Conservation (phyloP, 1,140 invertebrate genomes). For the Antheraea pernyi region DNA sequence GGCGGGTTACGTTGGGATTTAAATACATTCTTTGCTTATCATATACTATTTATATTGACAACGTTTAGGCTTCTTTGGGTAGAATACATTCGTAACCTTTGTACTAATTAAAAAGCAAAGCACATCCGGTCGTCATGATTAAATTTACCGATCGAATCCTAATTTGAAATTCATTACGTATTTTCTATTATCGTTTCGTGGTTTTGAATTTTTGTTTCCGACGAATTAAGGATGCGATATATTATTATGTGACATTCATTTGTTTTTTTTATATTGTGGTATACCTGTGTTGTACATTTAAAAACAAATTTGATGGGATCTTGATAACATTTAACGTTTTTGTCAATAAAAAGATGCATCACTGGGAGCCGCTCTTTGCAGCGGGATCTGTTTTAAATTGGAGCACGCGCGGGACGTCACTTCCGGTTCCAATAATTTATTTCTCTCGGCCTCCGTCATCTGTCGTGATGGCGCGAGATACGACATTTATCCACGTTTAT, state of each 20-base stretch:
- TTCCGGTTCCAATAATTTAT: constrained; percentile 76
- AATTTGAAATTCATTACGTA: constrained; percentile 68
- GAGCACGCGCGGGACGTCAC: constrained; percentile 67
- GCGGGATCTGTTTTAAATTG: constrained; percentile 65
- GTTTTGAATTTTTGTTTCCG: constrained; percentile 57
- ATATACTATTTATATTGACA: constrained; percentile 20
- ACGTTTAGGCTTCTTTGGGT: constrained; percentile 39
- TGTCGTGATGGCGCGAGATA: constrained; percentile 66
- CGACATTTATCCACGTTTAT: constrained; percentile 69
- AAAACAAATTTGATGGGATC: constrained; percentile 35
- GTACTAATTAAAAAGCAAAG: constrained; percentile 65
- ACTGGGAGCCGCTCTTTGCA: constrained; percentile 32
- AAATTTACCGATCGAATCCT: constrained; percentile 62
- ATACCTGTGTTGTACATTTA: constrained; percentile 22
- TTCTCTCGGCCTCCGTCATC: constrained; percentile 64
- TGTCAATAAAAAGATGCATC: constrained; percentile 13
- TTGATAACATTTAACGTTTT: constrained; percentile 3
- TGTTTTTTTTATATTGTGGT: constrained; percentile 25
- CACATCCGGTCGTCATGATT: constrained; percentile 57
- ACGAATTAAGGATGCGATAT: constrained; percentile 45
- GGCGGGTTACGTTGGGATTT: constrained; percentile 27
- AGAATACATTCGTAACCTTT: constrained; percentile 54
- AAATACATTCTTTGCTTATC: background rate
- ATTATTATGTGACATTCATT: constrained; percentile 45
- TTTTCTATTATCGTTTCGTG: constrained; percentile 49